Evolutionary conservation across 2,888 invertebrate genomes (phyloP).

Genomic region (Cyaniris semiargus): DNA sequence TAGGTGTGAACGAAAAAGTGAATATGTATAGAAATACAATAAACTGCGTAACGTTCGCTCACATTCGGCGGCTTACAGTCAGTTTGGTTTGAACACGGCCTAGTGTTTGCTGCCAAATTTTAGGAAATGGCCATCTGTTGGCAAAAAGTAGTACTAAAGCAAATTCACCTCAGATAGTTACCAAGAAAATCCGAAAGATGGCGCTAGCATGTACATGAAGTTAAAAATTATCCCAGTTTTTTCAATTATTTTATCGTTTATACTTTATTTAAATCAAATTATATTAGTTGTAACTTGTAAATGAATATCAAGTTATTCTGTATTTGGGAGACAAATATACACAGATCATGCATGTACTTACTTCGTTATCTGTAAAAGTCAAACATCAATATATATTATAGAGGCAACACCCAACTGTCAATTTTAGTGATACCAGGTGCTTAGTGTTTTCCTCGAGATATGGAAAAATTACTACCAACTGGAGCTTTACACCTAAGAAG

Average conservation of each 20-base stretch:
- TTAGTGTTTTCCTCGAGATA: neutral
- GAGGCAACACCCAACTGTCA: constrained; percentile 22
- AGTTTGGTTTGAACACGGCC: too few relatives aligned
- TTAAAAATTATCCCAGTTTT: neutral
- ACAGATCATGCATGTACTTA: neutral
- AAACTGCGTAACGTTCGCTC: too few relatives aligned
- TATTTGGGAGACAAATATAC: neutral
- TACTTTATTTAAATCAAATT: neutral
- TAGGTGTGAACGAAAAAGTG: too few relatives aligned
- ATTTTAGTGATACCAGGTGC: constrained; percentile 4
- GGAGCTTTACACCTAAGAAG: neutral
- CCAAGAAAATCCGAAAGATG: neutral
- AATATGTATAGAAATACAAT: too few relatives aligned
- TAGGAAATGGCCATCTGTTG: neutral
- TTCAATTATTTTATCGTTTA: neutral
- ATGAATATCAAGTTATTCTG: neutral
- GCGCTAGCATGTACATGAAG: neutral
- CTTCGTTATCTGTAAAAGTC: constrained; percentile 1
- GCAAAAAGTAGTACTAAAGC: neutral
- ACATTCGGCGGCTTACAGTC: too few relatives aligned
- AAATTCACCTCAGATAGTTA: neutral
- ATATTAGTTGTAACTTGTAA: neutral
- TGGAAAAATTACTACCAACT: neutral
- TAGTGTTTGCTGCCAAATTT: neutral
- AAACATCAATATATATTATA: constrained; percentile 15